Percentiles rank a stretch among this genome's conserved stretches.
These are phyloP conservation scores for Pangasius sanitwongsei DNA, from an alignment of 2,797 vertebrate genomes.

Conservation along the genomic window DNA sequence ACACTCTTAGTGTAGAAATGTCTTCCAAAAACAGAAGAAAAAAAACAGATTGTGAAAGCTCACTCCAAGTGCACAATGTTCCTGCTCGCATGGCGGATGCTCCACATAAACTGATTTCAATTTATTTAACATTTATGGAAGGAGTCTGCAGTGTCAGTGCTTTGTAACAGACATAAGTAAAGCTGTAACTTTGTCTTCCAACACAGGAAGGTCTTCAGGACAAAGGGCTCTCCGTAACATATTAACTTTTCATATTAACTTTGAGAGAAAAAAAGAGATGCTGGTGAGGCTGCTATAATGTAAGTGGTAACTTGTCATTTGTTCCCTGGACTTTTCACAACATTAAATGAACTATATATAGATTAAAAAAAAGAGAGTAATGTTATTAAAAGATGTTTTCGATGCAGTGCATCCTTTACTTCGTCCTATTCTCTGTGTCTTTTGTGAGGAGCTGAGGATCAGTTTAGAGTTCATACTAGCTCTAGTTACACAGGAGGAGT, in stretches of 20 bases:
- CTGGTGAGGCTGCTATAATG: neutral
- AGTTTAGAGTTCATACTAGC: neutral
- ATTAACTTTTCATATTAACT: neutral
- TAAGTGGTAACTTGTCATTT: neutral
- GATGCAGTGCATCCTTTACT: neutral
- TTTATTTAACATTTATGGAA: neutral
- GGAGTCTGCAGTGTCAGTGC: neutral
- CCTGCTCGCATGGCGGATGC: neutral
- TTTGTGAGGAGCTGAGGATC: neutral
- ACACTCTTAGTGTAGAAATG: neutral
- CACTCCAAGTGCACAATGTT: neutral
- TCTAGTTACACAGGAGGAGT: constrained; percentile 2
- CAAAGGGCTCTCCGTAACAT: neutral
- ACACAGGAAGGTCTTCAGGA: neutral
- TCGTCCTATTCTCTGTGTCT: neutral
- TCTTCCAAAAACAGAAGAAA: neutral
- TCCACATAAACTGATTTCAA: neutral
- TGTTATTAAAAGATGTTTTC: neutral
- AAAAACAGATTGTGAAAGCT: neutral
- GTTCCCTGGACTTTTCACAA: neutral
- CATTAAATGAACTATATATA: neutral
- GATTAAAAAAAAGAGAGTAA: neutral
- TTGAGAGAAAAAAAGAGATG: neutral
- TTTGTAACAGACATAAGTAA: neutral
- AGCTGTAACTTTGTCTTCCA: neutral